Percentiles rank a stretch among this genome's conserved stretches.
phyloP scores from a whole-genome alignment of 2,113 vertebrate species.

The Peromyscus maniculatus region DNA sequence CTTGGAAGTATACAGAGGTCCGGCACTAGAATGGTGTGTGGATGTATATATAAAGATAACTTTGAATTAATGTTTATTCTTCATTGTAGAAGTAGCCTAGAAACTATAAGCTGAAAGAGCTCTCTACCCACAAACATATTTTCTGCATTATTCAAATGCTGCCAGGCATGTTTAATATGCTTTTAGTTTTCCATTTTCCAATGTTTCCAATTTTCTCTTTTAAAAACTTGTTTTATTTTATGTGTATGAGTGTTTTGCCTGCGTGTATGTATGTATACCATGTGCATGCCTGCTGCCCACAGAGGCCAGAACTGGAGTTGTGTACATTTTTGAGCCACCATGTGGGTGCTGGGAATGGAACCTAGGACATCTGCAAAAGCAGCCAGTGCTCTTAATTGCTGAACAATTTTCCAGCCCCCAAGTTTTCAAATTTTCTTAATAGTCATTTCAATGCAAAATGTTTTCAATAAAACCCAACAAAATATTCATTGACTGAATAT shows the following conservation, averaged over 20 bases:
- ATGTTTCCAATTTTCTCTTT: neutral
- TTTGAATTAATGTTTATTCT: conserved; percentile 41
- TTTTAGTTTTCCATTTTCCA: neutral
- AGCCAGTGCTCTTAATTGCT: neutral
- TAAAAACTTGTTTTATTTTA: neutral
- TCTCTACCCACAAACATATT: neutral
- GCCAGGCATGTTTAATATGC: neutral
- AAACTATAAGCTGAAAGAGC: conserved; percentile 6
- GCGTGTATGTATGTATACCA: neutral
- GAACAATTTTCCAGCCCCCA: neutral
- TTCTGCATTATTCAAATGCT: neutral
- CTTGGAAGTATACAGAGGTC: neutral
- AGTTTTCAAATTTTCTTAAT: conserved; percentile 42
- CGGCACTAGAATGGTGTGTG: no score
- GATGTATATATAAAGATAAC: neutral
- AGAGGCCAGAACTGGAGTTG: neutral
- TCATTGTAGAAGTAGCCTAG: neutral
- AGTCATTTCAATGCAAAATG: neutral
- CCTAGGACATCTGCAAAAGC: neutral
- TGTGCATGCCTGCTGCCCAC: neutral
- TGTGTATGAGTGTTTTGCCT: neutral
- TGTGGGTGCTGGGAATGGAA: neutral
- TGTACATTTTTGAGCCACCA: neutral
- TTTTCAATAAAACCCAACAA: conserved; percentile 28
- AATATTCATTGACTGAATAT: neutral